Evolutionary conservation across 1,140 invertebrate genomes (phyloP).

Genomic region (Drosophila elegans): DNA sequence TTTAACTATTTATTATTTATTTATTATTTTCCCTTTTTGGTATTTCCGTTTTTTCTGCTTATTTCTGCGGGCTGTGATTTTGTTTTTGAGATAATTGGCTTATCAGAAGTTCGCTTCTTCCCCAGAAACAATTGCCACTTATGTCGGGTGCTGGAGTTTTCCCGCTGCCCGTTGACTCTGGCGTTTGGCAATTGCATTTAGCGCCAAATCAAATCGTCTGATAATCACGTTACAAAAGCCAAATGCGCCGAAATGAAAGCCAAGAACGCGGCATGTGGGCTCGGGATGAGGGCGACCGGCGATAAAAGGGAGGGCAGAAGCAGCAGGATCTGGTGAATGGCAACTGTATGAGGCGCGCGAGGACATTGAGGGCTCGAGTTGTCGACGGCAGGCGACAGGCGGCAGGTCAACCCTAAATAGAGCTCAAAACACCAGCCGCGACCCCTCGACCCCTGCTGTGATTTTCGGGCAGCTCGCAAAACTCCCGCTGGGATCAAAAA

Average conservation of each 20-base stretch:
- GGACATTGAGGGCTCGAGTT: constrained; percentile 34
- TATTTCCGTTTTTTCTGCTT: background rate
- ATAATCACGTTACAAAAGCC: constrained; percentile 85
- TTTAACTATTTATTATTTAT: too few relatives aligned
- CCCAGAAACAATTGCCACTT: constrained; percentile 17
- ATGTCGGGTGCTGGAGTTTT: background rate
- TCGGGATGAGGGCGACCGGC: background rate
- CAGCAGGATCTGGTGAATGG: constrained; percentile 19
- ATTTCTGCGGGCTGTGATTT: constrained; percentile 1
- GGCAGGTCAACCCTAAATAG: constrained; percentile 54
- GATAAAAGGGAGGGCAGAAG: background rate
- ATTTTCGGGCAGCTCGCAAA: constrained; percentile 63
- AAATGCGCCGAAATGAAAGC: constrained; percentile 81
- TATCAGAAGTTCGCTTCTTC: constrained; percentile 15
- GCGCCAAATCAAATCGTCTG: constrained; percentile 85
- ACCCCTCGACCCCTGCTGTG: constrained; percentile 59
- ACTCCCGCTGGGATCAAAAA: constrained; percentile 82
- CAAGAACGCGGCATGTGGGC: constrained; percentile 68
- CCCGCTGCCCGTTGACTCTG: constrained; percentile 63
- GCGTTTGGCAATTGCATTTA: constrained; percentile 83
- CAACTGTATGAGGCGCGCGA: constrained; percentile 17
- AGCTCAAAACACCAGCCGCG: constrained; percentile 56
- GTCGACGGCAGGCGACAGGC: constrained; percentile 43
- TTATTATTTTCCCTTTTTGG: background rate
- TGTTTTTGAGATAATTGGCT: constrained; percentile 17